These are phyloP conservation scores for Pseudochaenichthys georgianus DNA, from an alignment of 2,797 vertebrate genomes.

Conservation along the genomic window DNA sequence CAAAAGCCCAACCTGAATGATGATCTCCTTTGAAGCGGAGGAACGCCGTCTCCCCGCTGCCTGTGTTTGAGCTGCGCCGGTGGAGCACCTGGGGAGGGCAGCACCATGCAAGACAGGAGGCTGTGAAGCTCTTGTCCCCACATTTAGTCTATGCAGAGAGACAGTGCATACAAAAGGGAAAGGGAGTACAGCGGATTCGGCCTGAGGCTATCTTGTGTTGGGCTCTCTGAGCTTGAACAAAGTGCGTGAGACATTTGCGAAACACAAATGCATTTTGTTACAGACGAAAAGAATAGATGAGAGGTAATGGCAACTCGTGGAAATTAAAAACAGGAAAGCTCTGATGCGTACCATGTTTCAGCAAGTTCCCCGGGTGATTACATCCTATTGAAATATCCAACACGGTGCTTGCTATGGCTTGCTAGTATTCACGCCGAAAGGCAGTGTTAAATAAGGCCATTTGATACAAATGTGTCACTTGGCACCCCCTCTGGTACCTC, in stretches of 20 bases:
- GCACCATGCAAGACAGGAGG: slow-evolving; percentile 71
- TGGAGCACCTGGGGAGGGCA: slow-evolving; percentile 81
- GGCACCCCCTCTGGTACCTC: slow-evolving; percentile 89
- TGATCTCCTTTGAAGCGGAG: slow-evolving; percentile 83
- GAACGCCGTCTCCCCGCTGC: slow-evolving; percentile 72
- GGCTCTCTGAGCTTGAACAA: slow-evolving; percentile 83
- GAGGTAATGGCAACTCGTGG: slow-evolving; percentile 79
- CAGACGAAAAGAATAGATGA: slow-evolving; percentile 86
- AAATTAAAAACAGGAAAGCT: slow-evolving; percentile 74
- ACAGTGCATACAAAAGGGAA: slow-evolving; percentile 73
- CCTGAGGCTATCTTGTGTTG: slow-evolving; percentile 79
- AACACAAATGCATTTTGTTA: slow-evolving; percentile 90
- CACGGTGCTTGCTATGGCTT: slow-evolving; percentile 80
- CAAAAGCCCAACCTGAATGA: slow-evolving; percentile 86
- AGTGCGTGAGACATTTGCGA: slow-evolving; percentile 84
- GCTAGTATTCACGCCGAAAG: slow-evolving; percentile 87
- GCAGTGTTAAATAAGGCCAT: slow-evolving; percentile 88
- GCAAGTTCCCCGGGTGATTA: slow-evolving; percentile 76
- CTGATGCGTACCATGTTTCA: slow-evolving; percentile 76
- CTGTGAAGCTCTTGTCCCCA: slow-evolving; percentile 78
- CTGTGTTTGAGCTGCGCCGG: slow-evolving; percentile 70
- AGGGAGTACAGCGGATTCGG: slow-evolving; percentile 79
- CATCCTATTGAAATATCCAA: slow-evolving; percentile 86
- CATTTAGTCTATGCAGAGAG: slow-evolving; percentile 77
- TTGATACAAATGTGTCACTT: slow-evolving; percentile 93